These are phyloP conservation scores for Zeus faber DNA, from an alignment of 2,113 vertebrate species.

Conservation along the genomic window DNA sequence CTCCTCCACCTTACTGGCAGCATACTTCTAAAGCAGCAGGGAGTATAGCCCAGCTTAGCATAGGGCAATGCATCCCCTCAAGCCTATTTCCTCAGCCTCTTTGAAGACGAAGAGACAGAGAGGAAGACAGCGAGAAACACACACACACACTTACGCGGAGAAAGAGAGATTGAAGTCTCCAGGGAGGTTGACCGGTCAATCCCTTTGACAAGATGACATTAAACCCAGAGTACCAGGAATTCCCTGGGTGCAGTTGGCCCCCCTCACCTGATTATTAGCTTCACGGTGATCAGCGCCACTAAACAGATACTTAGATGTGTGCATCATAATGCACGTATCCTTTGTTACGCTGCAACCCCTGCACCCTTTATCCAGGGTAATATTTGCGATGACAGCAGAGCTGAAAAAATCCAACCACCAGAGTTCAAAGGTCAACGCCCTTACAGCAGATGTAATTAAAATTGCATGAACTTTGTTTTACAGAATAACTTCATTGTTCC, in stretches of 20 bases:
- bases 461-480: too few species aligned
- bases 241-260: slow-evolving; percentile 19
- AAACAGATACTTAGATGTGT: too few species aligned
- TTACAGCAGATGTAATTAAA: too few species aligned
- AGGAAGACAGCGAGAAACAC: not conserved
- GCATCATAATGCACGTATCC: too few species aligned
- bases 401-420: too few species aligned
- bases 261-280: slow-evolving; percentile 17
- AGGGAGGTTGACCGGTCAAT: slow-evolving; percentile 36
- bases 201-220: slow-evolving; percentile 37
- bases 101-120: slow-evolving; percentile 17
- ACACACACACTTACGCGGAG: not conserved
- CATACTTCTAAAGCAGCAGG: slow-evolving; percentile 21
- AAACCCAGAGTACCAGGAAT: slow-evolving; percentile 29
- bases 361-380: too few species aligned
- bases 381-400: too few species aligned
- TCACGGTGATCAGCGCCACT: slow-evolving; percentile 19
- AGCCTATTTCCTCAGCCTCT: slow-evolving; percentile 13
- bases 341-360: too few species aligned
- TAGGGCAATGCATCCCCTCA: slow-evolving; percentile 20
- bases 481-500: too few species aligned
- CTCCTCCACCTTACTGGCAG: slow-evolving; percentile 15
- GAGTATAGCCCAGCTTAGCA: slow-evolving; percentile 24
- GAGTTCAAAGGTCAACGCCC: too few species aligned
- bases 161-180: slow-evolving; percentile 15